Evolutionary conservation across 1,140 invertebrate species (phyloP).

Genomic region (Apis cerana): DNA sequence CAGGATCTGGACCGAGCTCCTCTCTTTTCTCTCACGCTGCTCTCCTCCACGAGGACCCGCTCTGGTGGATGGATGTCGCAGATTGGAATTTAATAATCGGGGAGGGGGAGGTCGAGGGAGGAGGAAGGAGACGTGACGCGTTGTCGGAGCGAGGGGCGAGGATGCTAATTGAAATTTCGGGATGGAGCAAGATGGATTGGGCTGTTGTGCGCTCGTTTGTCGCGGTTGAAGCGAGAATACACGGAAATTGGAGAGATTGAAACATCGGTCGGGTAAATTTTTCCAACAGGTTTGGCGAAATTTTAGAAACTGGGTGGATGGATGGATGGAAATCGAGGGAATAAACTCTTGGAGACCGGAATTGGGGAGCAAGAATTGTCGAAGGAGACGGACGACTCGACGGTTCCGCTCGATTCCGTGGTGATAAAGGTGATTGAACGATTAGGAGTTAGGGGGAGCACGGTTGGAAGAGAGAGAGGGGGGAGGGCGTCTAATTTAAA

Average conservation of each 20-base stretch:
- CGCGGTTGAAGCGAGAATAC: too few relatives aligned
- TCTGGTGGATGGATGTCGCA: constrained; percentile 71
- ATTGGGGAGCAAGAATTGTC: too few relatives aligned
- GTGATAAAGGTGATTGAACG: constrained; percentile 70
- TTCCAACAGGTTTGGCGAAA: too few relatives aligned
- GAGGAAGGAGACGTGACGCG: constrained; percentile 3
- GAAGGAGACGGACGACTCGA: constrained; percentile 32
- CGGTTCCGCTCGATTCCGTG: constrained; percentile 52
- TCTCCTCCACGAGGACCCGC: too few relatives aligned
- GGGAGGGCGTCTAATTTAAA: constrained; percentile 81
- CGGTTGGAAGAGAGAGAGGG: constrained; percentile 32
- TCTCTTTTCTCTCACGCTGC: constrained; percentile 15
- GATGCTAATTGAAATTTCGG: constrained; percentile 45
- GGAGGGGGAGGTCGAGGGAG: too few relatives aligned
- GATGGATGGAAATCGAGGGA: too few relatives aligned
- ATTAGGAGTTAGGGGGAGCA: constrained; percentile 36
- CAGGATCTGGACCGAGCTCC: too few relatives aligned
- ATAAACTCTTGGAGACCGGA: too few relatives aligned
- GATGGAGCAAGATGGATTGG: background rate
- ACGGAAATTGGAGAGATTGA: too few relatives aligned
- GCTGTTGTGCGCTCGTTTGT: background rate
- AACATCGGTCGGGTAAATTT: too few relatives aligned
- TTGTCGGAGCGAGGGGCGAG: background rate
- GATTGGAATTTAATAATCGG: constrained; percentile 76
- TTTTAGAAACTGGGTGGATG: too few relatives aligned